These are phyloP conservation scores for Sericinus montela DNA, from an alignment of 2,888 invertebrate genomes.

Conservation along the genomic window DNA sequence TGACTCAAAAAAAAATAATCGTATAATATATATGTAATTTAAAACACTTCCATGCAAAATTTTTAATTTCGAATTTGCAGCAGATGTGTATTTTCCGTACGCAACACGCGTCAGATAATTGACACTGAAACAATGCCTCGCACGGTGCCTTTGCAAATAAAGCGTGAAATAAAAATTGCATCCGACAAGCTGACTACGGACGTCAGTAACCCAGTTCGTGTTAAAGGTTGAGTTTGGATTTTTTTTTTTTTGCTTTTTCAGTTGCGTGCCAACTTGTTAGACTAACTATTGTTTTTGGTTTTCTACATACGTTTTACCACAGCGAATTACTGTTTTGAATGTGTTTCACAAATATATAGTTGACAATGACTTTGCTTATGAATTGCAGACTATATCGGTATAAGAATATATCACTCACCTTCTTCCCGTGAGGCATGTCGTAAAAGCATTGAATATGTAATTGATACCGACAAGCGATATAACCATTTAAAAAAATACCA, in stretches of 20 bases:
- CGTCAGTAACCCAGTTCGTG: constrained; percentile 12
- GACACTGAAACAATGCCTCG: constrained; percentile 13
- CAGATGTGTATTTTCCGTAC: constrained; percentile 12
- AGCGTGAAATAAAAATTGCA: constrained; percentile 17
- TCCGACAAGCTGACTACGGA: constrained; percentile 14
- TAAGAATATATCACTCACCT: too few species aligned
- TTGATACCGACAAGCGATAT: too few species aligned
- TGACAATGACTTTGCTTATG: too few species aligned
- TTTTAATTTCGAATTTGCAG: constrained; percentile 4
- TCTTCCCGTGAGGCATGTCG: too few species aligned
- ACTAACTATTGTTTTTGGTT: constrained; percentile 14
- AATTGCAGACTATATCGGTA: too few species aligned
- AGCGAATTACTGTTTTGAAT: too few species aligned
- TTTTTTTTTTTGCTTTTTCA: constrained; percentile 1
- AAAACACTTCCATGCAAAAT: not conserved
- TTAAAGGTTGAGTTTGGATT: not conserved
- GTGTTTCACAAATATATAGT: too few species aligned
- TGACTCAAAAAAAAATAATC: too few species aligned
- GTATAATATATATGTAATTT: too few species aligned
- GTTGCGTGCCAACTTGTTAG: constrained; percentile 12
- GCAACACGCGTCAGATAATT: constrained; percentile 13
- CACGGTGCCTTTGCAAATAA: constrained; percentile 7
- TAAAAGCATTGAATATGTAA: too few species aligned
- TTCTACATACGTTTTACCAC: too few species aligned
- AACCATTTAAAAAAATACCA: too few species aligned